Percentiles rank a stretch among this genome's conserved stretches.
These are phyloP conservation scores for Drosophila subpulchrella DNA, from an alignment of 1,140 invertebrate species.

Conservation along the genomic window DNA sequence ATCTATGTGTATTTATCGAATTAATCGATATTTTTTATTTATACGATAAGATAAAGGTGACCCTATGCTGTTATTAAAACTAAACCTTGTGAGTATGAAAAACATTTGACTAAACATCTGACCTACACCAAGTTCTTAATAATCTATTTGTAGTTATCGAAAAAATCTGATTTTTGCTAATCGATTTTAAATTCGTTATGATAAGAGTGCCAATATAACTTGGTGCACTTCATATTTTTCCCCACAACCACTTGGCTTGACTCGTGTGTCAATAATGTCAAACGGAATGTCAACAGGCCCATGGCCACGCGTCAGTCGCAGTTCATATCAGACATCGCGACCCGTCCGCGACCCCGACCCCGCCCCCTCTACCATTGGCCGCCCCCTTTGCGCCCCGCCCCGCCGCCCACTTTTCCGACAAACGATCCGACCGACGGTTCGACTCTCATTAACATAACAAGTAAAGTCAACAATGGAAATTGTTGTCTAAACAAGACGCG, in stretches of 20 bases:
- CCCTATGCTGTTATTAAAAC: too few species aligned
- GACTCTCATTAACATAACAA: constrained; percentile 80
- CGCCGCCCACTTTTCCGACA: constrained; percentile 35
- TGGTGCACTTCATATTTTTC: neutral
- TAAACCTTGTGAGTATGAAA: too few species aligned
- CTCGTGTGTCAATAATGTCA: constrained; percentile 80
- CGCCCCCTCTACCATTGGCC: neutral
- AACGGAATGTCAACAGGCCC: constrained; percentile 75
- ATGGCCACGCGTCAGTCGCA: constrained; percentile 68
- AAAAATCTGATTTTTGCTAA: neutral
- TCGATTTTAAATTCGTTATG: neutral
- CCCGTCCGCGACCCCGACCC: neutral
- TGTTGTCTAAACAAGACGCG: constrained; percentile 80
- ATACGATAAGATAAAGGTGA: too few species aligned
- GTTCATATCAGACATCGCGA: constrained; percentile 17
- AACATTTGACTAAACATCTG: too few species aligned
- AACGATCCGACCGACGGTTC: constrained; percentile 35
- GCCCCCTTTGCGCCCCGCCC: neutral
- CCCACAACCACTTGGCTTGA: constrained; percentile 32
- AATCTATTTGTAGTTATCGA: neutral
- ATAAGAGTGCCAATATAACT: neutral
- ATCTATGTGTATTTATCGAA: too few species aligned
- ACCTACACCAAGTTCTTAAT: neutral
- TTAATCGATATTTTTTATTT: too few species aligned
- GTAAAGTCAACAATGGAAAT: constrained; percentile 82